Evolutionary conservation across 2,113 vertebrate species (phyloP).

Genomic region (Xyliphius kryptos): DNA sequence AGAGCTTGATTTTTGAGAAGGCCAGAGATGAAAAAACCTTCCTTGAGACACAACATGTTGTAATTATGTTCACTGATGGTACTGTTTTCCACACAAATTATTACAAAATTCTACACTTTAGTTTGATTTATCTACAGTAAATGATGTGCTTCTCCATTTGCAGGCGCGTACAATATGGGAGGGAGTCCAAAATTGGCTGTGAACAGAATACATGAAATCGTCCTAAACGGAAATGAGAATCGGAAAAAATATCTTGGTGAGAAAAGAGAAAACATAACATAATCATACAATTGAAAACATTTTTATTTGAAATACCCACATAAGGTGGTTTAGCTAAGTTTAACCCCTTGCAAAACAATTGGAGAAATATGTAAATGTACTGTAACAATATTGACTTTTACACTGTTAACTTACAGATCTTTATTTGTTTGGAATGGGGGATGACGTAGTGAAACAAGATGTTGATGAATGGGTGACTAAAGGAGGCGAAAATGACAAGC

Average conservation of each 20-base stretch:
- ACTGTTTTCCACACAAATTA: conserved; percentile 15
- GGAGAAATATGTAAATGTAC: too few species aligned
- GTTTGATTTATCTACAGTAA: neutral
- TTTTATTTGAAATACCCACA: neutral
- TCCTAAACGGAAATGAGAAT: conserved; percentile 34
- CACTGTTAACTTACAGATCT: conserved; percentile 53
- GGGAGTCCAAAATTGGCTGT: conserved; percentile 45
- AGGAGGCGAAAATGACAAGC: conserved; percentile 23
- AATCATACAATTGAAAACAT: too few species aligned
- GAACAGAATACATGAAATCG: conserved; percentile 46
- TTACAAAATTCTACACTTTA: too few species aligned
- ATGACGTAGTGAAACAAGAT: conserved; percentile 19
- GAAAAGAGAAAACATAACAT: conserved; percentile 9
- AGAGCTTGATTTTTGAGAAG: conserved; percentile 48
- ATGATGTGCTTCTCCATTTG: neutral
- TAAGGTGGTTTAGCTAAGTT: neutral
- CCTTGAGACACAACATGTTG: conserved; percentile 49
- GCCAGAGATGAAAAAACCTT: neutral
- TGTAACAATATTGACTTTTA: neutral
- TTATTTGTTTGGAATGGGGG: conserved; percentile 62
- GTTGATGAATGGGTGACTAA: conserved; percentile 47
- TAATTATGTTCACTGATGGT: conserved; percentile 70
- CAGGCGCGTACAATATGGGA: conserved; percentile 63
- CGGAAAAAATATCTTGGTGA: conserved; percentile 56
- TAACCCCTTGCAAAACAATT: too few species aligned